These are phyloP conservation scores for Amiota minor DNA, from an alignment of 2,888 invertebrate species.

Conservation along the genomic window DNA sequence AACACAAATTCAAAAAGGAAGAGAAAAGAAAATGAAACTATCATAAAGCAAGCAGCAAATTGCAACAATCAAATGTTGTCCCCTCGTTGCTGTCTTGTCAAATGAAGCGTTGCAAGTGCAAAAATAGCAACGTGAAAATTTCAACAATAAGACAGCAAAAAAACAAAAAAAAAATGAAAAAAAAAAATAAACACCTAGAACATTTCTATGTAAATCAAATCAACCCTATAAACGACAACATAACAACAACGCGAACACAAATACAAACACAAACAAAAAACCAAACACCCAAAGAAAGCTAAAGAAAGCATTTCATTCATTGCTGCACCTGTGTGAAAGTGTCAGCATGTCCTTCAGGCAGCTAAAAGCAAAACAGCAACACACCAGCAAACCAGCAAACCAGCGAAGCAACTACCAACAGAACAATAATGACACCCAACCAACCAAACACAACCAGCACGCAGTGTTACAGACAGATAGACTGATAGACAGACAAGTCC, in stretches of 20 bases:
- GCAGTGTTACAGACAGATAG: too few species aligned
- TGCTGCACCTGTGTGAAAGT: slow-evolving; percentile 17
- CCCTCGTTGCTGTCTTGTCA: not conserved
- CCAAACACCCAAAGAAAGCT: not conserved
- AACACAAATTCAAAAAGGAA: not conserved
- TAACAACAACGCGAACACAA: not conserved
- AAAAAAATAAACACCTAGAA: not conserved
- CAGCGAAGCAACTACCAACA: not conserved
- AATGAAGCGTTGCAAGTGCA: slow-evolving; percentile 20
- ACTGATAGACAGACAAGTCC: too few species aligned
- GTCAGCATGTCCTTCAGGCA: slow-evolving; percentile 23
- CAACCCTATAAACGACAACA: slow-evolving; percentile 13
- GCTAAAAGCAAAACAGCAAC: not conserved
- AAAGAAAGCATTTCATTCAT: not conserved
- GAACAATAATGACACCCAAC: too few species aligned
- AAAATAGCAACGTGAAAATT: slow-evolving; percentile 1
- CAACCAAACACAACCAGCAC: too few species aligned
- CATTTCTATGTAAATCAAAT: slow-evolving; percentile 15
- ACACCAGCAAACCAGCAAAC: not conserved
- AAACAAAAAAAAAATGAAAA: not conserved
- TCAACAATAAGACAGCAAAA: not conserved
- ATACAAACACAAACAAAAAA: not conserved
- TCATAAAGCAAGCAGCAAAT: not conserved
- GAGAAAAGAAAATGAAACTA: slow-evolving; percentile 1
- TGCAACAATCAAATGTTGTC: not conserved